phyloP scores from a whole-genome alignment of 2,797 vertebrate genomes.

The Pangasius larnaudii region DNA sequence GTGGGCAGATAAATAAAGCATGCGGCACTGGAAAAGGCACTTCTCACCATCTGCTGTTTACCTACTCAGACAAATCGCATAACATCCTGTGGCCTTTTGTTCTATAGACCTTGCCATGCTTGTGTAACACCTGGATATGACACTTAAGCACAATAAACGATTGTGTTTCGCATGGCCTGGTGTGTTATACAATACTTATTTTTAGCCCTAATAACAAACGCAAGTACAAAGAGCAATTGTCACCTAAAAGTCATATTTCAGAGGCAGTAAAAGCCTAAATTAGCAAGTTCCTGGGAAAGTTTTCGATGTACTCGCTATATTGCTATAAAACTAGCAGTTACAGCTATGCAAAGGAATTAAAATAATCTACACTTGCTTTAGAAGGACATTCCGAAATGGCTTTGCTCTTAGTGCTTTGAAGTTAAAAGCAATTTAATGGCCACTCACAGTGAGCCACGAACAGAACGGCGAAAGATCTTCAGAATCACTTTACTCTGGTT shows the following conservation, averaged over 20 bases:
- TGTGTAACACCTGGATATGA: conserved; percentile 62
- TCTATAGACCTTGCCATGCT: conserved; percentile 59
- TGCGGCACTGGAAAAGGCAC: conserved; percentile 67
- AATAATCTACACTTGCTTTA: conserved; percentile 35
- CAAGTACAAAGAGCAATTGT: neutral
- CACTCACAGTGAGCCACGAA: conserved; percentile 42
- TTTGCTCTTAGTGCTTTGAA: conserved; percentile 52
- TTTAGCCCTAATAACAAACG: conserved; percentile 31
- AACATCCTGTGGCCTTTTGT: conserved; percentile 61
- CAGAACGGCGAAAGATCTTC: conserved; percentile 39
- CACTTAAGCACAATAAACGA: conserved; percentile 51
- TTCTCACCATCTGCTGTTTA: conserved; percentile 84
- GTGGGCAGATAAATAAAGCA: conserved; percentile 76
- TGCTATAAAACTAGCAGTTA: neutral
- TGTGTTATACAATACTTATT: conserved; percentile 23
- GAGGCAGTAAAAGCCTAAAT: conserved; percentile 1
- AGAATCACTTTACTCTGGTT: conserved; percentile 42
- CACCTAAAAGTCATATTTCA: conserved; percentile 9
- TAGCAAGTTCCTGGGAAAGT: neutral
- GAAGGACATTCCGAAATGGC: conserved; percentile 24
- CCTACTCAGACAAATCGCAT: conserved; percentile 67
- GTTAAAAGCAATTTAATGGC: conserved; percentile 61
- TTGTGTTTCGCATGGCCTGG: conserved; percentile 14
- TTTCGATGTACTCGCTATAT: neutral
- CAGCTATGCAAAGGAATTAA: conserved; percentile 11